phyloP scores from a whole-genome alignment of 2,888 invertebrate species.

The Cantharis flavilabris region DNA sequence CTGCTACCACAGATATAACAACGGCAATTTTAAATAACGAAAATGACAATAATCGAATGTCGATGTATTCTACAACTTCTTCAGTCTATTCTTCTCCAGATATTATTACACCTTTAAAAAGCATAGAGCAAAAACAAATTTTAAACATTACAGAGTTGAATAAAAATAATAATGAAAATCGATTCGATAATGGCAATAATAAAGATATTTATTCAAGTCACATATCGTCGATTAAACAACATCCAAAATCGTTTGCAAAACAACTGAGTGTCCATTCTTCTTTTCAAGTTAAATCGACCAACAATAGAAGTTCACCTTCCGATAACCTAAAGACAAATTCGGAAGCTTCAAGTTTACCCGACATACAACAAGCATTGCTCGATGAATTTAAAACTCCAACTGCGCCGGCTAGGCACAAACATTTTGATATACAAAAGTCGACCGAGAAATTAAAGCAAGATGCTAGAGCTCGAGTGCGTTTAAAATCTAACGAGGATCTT shows the following conservation, averaged over 20 bases:
- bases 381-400: conserved; percentile 59
- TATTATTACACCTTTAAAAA: conserved; percentile 45
- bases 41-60: conserved; percentile 21
- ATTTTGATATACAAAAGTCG: conserved; percentile 55
- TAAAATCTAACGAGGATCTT: conserved; percentile 75
- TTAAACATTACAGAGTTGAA: not conserved
- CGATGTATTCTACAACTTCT: conserved; percentile 33
- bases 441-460: conserved; percentile 66
- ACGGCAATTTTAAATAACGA: conserved; percentile 5
- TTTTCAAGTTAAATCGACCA: conserved; percentile 27
- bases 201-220: not conserved
- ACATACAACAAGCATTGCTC: conserved; percentile 50
- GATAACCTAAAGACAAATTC: conserved; percentile 44
- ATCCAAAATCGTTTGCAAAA: conserved; percentile 34
- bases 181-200: conserved; percentile 15
- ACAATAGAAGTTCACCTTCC: conserved; percentile 9
- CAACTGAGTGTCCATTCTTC: conserved; percentile 44
- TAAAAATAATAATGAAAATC: not conserved
- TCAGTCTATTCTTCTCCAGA: conserved; percentile 46
- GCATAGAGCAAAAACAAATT: not conserved
- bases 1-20: conserved; percentile 46
- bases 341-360: conserved; percentile 55
- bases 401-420: conserved; percentile 57
- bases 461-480: conserved; percentile 63
- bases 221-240: conserved; percentile 32